Base-by-base conservation (phyloP, 2,888 invertebrate species). In the Monoplex corrugatus region DNA sequence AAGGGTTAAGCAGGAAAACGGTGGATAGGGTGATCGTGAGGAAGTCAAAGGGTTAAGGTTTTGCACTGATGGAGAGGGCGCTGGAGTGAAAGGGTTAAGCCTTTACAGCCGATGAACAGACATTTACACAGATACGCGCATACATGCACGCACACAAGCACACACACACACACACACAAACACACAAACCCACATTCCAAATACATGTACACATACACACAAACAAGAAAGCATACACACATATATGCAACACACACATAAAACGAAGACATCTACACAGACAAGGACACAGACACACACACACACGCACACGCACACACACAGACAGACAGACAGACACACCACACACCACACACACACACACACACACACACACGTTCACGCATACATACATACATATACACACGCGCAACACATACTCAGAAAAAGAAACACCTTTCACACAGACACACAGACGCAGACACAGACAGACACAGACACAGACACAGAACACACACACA, bases 111-210 rank as follows among this genome's bases (percentile, higher is more conserved):
- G n/a, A n/a, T n/a, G n/a, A n/a, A n/a, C n/a, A n/a, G n/a, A n/a
- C n/a, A n/a, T 8, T 50, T 50, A 38, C 75, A 32, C 75, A 72
- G 2, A 32, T 35, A 72, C 35, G 2, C 35, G 2, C 72, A 10
- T 35, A 72, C 72, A 32, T 35, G 35, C 72, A 72, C 72, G 16
- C 6, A 72, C 72, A 72, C 72, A 72, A 32, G 35, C 72, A 72
- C 35, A 35, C 72, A 72, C 72, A 72, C 72, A 72, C 75, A 75
- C 75, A 75, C 75, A 75, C 38, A 75, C 75, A 75, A 32, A 75
- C 75, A 75, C 75, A 75, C 75, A 2, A 3, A 75, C 0, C 32
- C 35, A 35, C 0, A 19, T 5, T 28, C 8, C 68, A 28, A n/a
- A 10, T 28, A 57, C 72, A 72, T 35, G 23, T 6, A 72, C 72